Conservation (phyloP, 37 sponge, comb jelly and placozoan genomes). For the Hexactinellida sp. region DNA sequence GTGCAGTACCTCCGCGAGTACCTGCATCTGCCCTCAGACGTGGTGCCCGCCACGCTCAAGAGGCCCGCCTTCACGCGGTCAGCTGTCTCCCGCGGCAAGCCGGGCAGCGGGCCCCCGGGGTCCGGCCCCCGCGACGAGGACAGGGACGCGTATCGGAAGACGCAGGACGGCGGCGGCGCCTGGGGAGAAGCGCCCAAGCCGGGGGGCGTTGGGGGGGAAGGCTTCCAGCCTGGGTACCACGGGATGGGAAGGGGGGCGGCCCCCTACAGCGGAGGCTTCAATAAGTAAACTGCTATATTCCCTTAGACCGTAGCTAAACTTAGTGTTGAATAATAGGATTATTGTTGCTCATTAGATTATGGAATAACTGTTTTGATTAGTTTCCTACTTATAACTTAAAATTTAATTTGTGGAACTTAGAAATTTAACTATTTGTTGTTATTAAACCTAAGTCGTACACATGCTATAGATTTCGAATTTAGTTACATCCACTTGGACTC, state of each 20-base stretch:
- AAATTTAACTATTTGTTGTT: no score
- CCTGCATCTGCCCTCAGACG: conserved; percentile 87
- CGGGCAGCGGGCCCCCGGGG: conserved; percentile 21
- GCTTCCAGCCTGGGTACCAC: neutral
- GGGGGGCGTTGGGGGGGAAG: neutral
- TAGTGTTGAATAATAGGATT: neutral
- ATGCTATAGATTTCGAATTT: no score
- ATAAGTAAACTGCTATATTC: neutral
- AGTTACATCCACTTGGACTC: no score
- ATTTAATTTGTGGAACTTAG: no score
- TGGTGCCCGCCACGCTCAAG: conserved; percentile 89
- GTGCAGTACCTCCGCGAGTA: conserved; percentile 85
- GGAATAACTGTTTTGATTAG: no score
- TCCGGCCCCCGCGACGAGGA: conserved; percentile 29
- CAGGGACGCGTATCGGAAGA: conserved; percentile 26
- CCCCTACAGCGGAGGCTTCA: neutral
- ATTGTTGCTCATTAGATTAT: neutral
- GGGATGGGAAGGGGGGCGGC: neutral
- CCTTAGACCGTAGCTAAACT: no score
- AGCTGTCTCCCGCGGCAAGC: conserved; percentile 31
- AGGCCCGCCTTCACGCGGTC: conserved; percentile 59
- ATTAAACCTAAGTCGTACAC: no score
- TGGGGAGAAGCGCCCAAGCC: conserved; percentile 19
- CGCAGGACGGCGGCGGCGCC: conserved; percentile 17
- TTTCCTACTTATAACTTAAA: no score